Evolutionary conservation across 1,140 invertebrate genomes (phyloP), one percentile per base, ranked within the genome.

Genomic region (Pachypsylla venusta): DNA sequence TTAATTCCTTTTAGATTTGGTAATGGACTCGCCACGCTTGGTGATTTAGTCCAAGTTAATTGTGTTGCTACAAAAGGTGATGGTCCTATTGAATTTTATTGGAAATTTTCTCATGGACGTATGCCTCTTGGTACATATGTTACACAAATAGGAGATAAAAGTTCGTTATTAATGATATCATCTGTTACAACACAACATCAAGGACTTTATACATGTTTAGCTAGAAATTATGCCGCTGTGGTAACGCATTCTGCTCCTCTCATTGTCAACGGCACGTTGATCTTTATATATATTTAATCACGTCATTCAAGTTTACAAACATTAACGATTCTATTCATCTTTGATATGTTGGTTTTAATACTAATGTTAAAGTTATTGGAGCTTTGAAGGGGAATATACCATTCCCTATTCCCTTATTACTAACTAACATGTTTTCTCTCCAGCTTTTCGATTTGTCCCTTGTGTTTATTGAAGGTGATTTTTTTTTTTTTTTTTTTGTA

Each of bases 41-140:
- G 76, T 3, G 72, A 76, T 60, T 69, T 73, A 39, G 62, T 63
- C 10, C 63, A 64, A 54, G 25, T 67, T 3, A 65, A 48, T 25
- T 68, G 65, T 55, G 54, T 64, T 2, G 64, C 63, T 0, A 60
- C 65, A 1, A 65, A 66, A 19, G 64, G 65, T 10, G 66, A 67
- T 27, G 10, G 28, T 10, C 65, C 65, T 25, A 30, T 64, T 25
- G 39, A 27, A n/a, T 54, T 66, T 3, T 48, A 42, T 24, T 64
- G 65, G 65, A 60, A 24, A 54, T 61, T 64, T 22, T 30, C 28
- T 30, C 54, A 14, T 12, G 53, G 25, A 54, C 58, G 4, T 28
- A 48, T 63, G 19, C 63, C 63, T 1, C 54, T 60, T 4, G 63
- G 62, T 1, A 48, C 62, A 10, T 54, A 60, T 5, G 54, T 65